Evolutionary conservation across 2,797 vertebrate genomes (phyloP), one percentile per base, ranked within the genome.

Genomic region (Corythornis leucogaster): DNA sequence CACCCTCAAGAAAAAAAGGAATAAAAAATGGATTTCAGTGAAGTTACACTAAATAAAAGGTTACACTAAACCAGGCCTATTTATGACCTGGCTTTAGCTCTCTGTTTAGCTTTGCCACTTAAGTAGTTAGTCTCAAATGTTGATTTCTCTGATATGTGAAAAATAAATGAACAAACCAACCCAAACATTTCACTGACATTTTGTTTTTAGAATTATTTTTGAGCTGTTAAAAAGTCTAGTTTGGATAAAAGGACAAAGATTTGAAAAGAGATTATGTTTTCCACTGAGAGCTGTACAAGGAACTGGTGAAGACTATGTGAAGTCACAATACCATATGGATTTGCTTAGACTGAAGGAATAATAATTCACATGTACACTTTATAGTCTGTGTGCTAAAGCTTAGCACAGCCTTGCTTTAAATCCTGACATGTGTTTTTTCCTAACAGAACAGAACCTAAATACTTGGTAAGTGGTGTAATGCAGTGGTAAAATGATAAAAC

Each of bases 401-500:
- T 92, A 92, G 92, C 81, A 81, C n/a, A 94, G 69, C 57, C 88
- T 92, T 95, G 59, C 81, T 90, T 93, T 85, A 96, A 95, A 95
- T 94, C 88, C 85, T 91, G 91, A 93, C 59, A 78, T 87, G 80
- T 92, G 78, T 77, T 96, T 97, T 94, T 90, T 86, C 84, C 95
- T 90, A 96, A 71, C 76, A 96, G 90, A 94, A 94, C 83, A 94
- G 91, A 96, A 94, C 76, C 61, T 87, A 95, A 97, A 97, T 96
- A 96, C 90, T 97, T 97, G 90, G 95, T 95, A 95, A 96, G 70
- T 97, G 90, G 84, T 95, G 93, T 96, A 97, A 97, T 92, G 86
- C 83, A 94, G 95, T 94, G 95, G 94, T 96, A 96, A 95, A 96
- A 95, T 94, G 93, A 97, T 95, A 94, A 95, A 95, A 95, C 55